Percentiles rank a stretch among this genome's conserved stretches.
phyloP scores from a whole-genome alignment of 2,888 invertebrate species.

The Rotaria socialis region DNA sequence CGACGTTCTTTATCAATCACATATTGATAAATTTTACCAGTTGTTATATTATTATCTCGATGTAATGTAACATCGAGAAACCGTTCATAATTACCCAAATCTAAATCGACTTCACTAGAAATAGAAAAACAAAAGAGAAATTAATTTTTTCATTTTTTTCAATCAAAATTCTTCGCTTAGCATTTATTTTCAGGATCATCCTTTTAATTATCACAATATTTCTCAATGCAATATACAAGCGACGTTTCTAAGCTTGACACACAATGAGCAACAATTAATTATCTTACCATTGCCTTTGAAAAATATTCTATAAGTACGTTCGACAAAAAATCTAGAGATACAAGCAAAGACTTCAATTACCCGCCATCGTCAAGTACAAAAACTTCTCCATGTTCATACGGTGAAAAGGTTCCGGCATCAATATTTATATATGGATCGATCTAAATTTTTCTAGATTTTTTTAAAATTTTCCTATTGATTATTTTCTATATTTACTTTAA shows the following conservation, averaged over 20 bases:
- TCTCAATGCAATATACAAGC: no score
- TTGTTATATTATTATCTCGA: constrained; percentile 28
- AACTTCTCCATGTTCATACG: constrained; percentile 88
- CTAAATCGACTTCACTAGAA: constrained; percentile 56
- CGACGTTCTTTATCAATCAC: constrained; percentile 37
- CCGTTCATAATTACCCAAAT: constrained; percentile 35
- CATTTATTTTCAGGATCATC: no score
- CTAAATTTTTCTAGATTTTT: background rate
- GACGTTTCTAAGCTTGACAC: no score
- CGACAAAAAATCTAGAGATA: no score
- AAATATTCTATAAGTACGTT: no score
- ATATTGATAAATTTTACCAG: constrained; percentile 32
- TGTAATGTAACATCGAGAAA: background rate
- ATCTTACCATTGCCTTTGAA: no score
- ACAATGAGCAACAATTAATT: no score
- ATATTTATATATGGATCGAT: constrained; percentile 99
- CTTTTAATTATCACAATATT: no score
- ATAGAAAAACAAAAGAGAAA: no score
- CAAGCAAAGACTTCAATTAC: background rate
- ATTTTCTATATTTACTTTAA: constrained; percentile 66
- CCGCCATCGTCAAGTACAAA: constrained; percentile 47
- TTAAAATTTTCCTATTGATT: no score
- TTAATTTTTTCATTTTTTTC: no score
- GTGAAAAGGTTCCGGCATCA: constrained; percentile 97
- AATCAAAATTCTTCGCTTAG: no score